Evolutionary conservation across 2,113 vertebrate species (phyloP), one percentile per base, ranked within the genome.

Genomic region (Polypterus bichir): DNA sequence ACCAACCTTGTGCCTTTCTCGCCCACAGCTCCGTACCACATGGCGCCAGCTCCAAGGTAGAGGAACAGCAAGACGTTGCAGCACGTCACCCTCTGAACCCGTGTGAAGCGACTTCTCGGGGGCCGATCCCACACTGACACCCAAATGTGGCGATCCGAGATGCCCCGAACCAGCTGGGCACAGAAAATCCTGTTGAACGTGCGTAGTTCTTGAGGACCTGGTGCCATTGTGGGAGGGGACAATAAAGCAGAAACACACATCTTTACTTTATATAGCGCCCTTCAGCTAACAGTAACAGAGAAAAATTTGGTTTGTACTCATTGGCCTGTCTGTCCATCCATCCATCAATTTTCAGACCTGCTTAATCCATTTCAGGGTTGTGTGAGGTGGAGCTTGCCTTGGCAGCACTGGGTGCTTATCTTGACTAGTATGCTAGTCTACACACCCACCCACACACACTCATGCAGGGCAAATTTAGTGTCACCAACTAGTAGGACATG

Each of bases 111-210:
- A 64, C 84, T 87, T 64, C 79, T 79, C 8, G 76, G 57, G 1
- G 80, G 83, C 1, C 79, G 76, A 9, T 81, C 77, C 86, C 84
- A 88, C 8, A 89, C 70, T 0, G 87, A 90, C 47, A 85, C 58
- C 88, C 87, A 88, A 57, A 89, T 67, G 75, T 90, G 85, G 62
- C 75, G 73, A 61, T 88, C 86, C n/a, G 64, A 68, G 66, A 84
- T 61, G n/a, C 87, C 84, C 46, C 80, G 86, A 9, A 68, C 52
- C 62, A 90, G 68, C 78, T 89, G 83, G 4, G 80, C 77, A 57
- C 63, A 53, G 56, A 88, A 70, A 52, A 90, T 74, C 2, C 84
- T 73, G 5, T 63, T 11, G 48, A 88, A 86, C 48, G 71, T 65
- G 46, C 54, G 69, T 4, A 89, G 75, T 59, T 89, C 87, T 59